Evolutionary conservation across 2,113 vertebrate genomes (phyloP), one percentile per base, ranked within the genome.

Genomic region (Dasyurus viverrinus): DNA sequence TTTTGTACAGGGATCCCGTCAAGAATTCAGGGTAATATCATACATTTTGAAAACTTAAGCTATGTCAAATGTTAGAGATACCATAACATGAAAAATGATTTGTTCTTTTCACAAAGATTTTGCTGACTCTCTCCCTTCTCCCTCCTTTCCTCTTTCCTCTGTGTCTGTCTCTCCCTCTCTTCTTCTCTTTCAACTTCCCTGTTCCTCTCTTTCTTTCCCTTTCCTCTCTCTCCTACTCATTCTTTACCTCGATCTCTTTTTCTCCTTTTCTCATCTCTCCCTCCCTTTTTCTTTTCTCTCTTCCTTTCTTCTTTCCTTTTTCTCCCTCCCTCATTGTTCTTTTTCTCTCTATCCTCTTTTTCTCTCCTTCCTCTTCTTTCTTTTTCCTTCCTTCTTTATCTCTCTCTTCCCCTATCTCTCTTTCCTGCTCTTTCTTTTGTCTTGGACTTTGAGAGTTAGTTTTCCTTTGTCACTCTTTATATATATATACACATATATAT

Each of bases 361-460:
- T 68, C 27, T 27, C 25, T 30, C 89, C 25, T 6, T 12, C 68
- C 48, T 0, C 92, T 96, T 97, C 55, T 84, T 55, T 26, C 24
- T 55, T 8, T 26, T 55, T 8, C 6, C 54, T 55, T 23, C 23
- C 6, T 22, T 54, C 6, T 23, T 23, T 8, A 6, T 54, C 23
- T 54, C 55, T 57, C 25, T 22, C 1, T 54, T 54, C 54, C 9
- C 26, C 25, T 57, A 0, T 10, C 55, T 57, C 55, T 57, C 25
- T 2, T 27, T 52, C 50, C 68, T 60, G 90, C 92, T 98, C 26
- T 60, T 30, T 60, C 11, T n/a, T n/a, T n/a, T n/a, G n/a, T n/a
- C n/a, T n/a, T n/a, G n/a, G n/a, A n/a, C n/a, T n/a, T n/a, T n/a
- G n/a, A n/a, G n/a, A n/a, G n/a, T n/a, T n/a, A n/a, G n/a, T n/a